These are phyloP conservation scores for Centruroides vittatus DNA, from an alignment of 1,140 invertebrate genomes.

Conservation along the genomic window DNA sequence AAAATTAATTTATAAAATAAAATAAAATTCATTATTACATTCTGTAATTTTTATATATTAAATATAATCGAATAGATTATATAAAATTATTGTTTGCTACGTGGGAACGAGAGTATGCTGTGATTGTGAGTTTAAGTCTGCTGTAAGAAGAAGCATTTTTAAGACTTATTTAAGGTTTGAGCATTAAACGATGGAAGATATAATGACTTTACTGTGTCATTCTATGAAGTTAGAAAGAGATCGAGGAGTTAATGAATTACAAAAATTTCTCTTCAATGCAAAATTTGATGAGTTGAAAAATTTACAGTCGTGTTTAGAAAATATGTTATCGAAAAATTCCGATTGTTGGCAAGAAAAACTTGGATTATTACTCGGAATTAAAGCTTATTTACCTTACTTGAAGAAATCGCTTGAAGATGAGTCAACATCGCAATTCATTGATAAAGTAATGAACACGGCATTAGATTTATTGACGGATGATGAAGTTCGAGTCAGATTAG, in stretches of 20 bases:
- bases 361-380: conserved; percentile 30
- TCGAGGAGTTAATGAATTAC: conserved; percentile 25
- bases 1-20: too few species aligned
- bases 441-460: conserved; percentile 21
- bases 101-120: too few species aligned
- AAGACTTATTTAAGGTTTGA: too few species aligned
- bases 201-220: too few species aligned
- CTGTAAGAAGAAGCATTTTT: too few species aligned
- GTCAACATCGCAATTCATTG: conserved; percentile 24
- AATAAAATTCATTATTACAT: too few species aligned
- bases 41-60: too few species aligned
- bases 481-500: conserved; percentile 33
- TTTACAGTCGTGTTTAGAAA: conserved; percentile 17
- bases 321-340: conserved; percentile 12
- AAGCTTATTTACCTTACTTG: conserved; percentile 23
- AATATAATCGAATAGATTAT: too few species aligned
- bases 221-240: conserved; percentile 32
- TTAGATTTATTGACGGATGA: conserved; percentile 28
- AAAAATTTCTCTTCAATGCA: conserved; percentile 23
- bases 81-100: too few species aligned
- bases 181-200: too few species aligned
- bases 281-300: conserved; percentile 13
- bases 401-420: conserved; percentile 18
- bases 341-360: conserved; percentile 28
- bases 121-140: too few species aligned